A percentile compares a stretch with the other conserved stretches of the same genome.
Conservation (phyloP, 2,797 vertebrate genomes). For the Muscicapa striata region DNA sequence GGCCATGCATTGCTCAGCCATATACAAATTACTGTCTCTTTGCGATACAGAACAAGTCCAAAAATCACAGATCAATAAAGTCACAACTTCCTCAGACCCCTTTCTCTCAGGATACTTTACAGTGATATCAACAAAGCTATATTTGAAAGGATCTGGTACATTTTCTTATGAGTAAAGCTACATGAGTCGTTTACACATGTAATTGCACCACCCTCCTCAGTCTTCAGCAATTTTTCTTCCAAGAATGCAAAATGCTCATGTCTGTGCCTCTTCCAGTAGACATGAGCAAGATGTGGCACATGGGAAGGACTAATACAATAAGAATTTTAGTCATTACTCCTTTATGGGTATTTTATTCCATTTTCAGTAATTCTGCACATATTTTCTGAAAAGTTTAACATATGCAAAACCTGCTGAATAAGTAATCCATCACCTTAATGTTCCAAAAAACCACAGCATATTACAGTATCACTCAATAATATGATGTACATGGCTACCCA, state of each 20-base stretch:
- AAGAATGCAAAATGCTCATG: background rate
- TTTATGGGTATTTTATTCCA: background rate
- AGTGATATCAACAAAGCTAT: background rate
- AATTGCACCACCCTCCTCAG: background rate
- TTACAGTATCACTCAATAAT: background rate
- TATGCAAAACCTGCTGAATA: background rate
- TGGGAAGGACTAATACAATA: fast-evolving
- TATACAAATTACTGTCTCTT: background rate
- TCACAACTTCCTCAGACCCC: background rate
- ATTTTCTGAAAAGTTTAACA: background rate
- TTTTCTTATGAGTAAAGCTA: background rate
- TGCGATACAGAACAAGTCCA: background rate
- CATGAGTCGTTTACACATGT: fast-evolving
- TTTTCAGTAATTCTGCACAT: background rate
- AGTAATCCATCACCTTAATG: background rate
- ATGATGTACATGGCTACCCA: background rate
- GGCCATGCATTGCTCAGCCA: background rate
- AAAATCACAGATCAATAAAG: background rate
- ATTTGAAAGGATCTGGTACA: background rate
- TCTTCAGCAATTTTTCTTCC: background rate
- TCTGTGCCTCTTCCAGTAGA: background rate
- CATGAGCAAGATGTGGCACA: background rate
- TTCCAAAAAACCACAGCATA: background rate
- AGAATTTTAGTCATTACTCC: background rate
- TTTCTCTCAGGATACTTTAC: background rate